A percentile compares a stretch with the other conserved stretches of the same genome.
phyloP scores from a whole-genome alignment of 37 sponge, comb jelly and placozoan species.

The Eunapius fragilis region DNA sequence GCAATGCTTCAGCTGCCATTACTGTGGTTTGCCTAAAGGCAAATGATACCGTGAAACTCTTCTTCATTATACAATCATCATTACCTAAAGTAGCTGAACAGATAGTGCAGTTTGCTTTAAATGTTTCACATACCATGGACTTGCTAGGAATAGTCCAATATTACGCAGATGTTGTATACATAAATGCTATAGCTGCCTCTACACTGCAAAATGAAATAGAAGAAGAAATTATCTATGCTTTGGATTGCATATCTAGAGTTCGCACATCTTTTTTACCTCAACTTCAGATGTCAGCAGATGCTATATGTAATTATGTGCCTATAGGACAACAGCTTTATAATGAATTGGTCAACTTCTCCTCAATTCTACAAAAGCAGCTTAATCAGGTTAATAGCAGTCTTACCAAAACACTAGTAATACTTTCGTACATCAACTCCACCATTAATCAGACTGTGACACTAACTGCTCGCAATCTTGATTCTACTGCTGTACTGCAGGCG shows the following conservation, averaged over 20 bases:
- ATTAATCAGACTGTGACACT: not conserved
- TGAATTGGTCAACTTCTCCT: not conserved
- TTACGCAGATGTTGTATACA: not conserved
- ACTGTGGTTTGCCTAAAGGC: not conserved
- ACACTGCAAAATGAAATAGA: not conserved
- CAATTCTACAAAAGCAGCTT: not conserved
- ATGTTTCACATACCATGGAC: not conserved
- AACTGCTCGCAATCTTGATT: not conserved
- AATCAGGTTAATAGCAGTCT: not conserved
- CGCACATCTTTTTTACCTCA: not conserved
- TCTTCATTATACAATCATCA: not conserved
- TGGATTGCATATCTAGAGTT: not conserved
- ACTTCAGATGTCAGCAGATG: not conserved
- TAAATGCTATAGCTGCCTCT: not conserved
- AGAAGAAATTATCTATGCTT: not conserved
- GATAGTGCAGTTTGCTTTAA: not conserved
- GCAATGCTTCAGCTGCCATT: not conserved
- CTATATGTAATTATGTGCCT: not conserved
- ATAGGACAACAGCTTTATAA: not conserved
- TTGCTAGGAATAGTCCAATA: not conserved
- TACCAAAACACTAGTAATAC: not conserved
- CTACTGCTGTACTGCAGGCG: not conserved
- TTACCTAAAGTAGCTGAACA: not conserved
- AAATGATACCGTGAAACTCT: not conserved
- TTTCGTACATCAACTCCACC: not conserved